Base-by-base conservation (phyloP, 2,797 vertebrate species). In the Hippopotamyrus pictus region DNA sequence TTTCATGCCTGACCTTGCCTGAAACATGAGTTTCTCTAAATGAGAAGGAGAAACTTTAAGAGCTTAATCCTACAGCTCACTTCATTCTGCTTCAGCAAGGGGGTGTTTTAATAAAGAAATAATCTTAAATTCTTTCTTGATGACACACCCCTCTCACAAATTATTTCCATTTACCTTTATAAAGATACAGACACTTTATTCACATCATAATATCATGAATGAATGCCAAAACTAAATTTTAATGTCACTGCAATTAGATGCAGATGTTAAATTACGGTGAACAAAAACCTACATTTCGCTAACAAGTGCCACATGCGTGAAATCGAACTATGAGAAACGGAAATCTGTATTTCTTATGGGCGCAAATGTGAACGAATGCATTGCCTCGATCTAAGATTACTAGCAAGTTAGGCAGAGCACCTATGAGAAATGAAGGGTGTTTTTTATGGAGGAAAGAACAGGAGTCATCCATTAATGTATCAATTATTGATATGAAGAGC, bases 51-150 rank as follows among this genome's bases (percentile, higher is more conserved):
- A 17, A 65, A 22, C 48, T 65, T 53, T 19, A 88, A 51, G 44
- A 89, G 88, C 84, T 90, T 88, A 65, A 82, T 48, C 76, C 76
- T 76, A 86, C 90, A 90, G 87, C 62, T 62, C 48, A 51, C 65
- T 88, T 69, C 54, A 8, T 37, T 83, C 54, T 82, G 76, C 33
- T 87, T 87, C 19, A 59, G 17, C 37, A 22, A 46, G 37, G 73
- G 86, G 86, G 37, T n/a, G 33, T 59, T 59, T 87, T 87, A 87
- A 53, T 53, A 86, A 53, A 86, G 50, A 50, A 51, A 37, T 86
- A 29, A 33, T 50, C 84, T 86, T 86, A 25, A 54, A 0, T 53
- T 86, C 25, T 51, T 53, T 86, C 84, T 46, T 46, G 41, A n/a
- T n/a, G 37, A 82, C 76, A 44, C 76, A 46, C 41, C 76, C 19